phyloP scores from a whole-genome alignment of 2,113 vertebrate species.

The Rissa tridactyla region DNA sequence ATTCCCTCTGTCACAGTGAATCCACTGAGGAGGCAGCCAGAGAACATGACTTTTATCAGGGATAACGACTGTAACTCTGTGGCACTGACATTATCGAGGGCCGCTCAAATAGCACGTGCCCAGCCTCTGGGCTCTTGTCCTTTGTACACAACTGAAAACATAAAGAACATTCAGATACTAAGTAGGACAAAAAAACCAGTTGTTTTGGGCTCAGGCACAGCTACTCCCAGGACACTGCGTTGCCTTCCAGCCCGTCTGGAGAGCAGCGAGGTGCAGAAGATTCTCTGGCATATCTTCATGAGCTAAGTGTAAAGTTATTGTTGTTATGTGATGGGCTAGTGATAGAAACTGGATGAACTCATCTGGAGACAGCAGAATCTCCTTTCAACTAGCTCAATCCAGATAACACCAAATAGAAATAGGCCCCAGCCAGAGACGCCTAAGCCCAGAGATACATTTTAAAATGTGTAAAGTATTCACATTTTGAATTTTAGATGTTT shows the following conservation, averaged over 20 bases:
- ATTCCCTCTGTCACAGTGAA: not conserved
- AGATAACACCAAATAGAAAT: not conserved
- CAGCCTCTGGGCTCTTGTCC: not conserved
- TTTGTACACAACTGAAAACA: not conserved
- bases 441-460: not conserved
- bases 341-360: not conserved
- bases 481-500: not conserved
- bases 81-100: not conserved
- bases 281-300: not conserved
- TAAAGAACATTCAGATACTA: not conserved
- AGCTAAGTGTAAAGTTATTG: slow-evolving; percentile 32
- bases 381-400: not conserved
- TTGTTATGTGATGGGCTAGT: not conserved
- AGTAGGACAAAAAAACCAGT: not conserved
- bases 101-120: not conserved
- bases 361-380: not conserved
- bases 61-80: not conserved
- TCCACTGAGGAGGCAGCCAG: not conserved
- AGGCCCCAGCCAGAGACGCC: not conserved
- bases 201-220: not conserved
- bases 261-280: not conserved
- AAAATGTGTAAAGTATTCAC: not conserved
- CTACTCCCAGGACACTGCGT: not conserved
- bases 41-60: not conserved
- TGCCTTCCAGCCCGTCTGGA: not conserved